Conservation (phyloP, 2,888 invertebrate genomes). For the Ormyrus nitidulus region DNA sequence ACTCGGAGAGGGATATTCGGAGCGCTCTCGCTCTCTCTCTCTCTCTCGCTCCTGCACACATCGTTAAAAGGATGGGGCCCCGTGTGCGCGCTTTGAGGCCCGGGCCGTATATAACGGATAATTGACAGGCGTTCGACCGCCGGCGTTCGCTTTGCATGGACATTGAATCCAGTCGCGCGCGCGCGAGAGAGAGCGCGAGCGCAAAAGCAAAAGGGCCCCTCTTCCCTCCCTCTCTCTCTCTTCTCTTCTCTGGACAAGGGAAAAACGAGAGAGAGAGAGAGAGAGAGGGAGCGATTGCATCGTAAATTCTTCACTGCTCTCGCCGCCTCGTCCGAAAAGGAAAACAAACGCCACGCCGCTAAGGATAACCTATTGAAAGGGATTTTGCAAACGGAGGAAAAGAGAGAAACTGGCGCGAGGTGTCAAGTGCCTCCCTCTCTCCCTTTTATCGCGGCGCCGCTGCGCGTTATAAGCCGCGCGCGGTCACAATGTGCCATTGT, state of each 20-base stretch:
- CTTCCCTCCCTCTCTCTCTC: neutral
- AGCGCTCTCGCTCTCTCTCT: constrained; percentile 24
- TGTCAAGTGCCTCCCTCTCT: constrained; percentile 2
- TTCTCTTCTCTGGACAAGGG: constrained; percentile 9
- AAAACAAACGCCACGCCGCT: constrained; percentile 47
- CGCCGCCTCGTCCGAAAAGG: constrained; percentile 47
- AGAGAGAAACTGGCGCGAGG: neutral
- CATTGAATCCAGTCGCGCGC: constrained; percentile 63
- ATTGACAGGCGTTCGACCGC: constrained; percentile 73
- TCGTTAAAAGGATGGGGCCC: too few species aligned
- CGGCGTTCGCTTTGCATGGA: constrained; percentile 73
- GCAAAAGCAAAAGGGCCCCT: neutral
- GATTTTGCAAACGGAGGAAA: constrained; percentile 1
- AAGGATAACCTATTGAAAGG: constrained; percentile 23
- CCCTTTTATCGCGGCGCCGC: neutral
- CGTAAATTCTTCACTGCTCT: constrained; percentile 52
- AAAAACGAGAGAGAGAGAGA: constrained; percentile 16
- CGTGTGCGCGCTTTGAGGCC: constrained; percentile 69
- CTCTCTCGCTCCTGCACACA: constrained; percentile 4
- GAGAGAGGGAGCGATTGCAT: constrained; percentile 44
- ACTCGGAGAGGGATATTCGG: neutral
- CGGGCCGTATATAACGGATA: constrained; percentile 75
- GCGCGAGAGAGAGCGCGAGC: neutral
- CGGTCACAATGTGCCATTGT: constrained; percentile 24
- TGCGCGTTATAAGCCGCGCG: too few species aligned